Conservation (phyloP, 2,113 vertebrate genomes). For the Aspidoscelis tigris region DNA sequence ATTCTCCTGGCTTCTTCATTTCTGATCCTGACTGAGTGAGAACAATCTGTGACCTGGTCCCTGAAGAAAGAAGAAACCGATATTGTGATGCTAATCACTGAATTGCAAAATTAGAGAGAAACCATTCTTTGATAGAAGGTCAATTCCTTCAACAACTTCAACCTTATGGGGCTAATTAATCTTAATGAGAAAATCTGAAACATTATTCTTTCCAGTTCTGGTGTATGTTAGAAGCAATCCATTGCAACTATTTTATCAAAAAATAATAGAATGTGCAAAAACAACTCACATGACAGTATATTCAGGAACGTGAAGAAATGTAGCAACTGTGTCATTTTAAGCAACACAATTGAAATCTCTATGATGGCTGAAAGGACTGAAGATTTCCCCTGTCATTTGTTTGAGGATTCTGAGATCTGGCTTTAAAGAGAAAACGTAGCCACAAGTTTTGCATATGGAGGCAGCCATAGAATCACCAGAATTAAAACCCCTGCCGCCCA, state of each 20-base stretch:
- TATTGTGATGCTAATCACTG: no score
- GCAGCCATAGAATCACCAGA: no score
- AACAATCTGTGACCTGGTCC: constrained; percentile 13
- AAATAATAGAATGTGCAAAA: background rate
- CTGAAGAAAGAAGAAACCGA: constrained; percentile 1
- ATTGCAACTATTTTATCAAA: no score
- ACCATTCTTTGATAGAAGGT: no score
- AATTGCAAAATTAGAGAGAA: no score
- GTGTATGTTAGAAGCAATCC: no score
- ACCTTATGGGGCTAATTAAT: no score
- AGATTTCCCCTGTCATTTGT: background rate
- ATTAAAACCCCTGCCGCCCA: no score
- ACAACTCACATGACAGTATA: background rate
- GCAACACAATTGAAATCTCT: background rate
- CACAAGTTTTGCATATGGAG: background rate
- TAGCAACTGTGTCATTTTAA: background rate
- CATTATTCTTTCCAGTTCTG: no score
- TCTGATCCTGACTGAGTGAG: constrained; percentile 8
- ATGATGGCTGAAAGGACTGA: background rate
- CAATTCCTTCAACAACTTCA: no score
- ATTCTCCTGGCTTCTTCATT: constrained; percentile 20
- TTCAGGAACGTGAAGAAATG: background rate
- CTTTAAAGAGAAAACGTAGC: no score
- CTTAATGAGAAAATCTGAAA: no score
- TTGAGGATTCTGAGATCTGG: background rate